Percentiles rank a stretch among this genome's conserved stretches.
These are phyloP conservation scores for Proteles cristata DNA, from an alignment of 2,113 vertebrate species.

Conservation along the genomic window DNA sequence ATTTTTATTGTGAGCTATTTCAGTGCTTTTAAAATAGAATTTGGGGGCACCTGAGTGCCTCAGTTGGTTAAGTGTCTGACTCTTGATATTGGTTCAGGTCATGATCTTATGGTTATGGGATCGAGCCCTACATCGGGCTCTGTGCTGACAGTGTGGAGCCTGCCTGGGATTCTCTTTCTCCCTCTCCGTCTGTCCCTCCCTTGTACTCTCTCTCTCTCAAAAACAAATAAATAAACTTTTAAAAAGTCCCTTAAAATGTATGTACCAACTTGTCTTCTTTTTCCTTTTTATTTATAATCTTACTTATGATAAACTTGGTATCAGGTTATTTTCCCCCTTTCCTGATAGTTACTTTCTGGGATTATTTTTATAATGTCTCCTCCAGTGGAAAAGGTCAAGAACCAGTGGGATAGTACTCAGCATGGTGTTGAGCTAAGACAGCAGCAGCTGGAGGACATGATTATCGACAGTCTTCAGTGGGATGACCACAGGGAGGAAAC, in stretches of 20 bases:
- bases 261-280: neutral
- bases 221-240: too few species aligned
- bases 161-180: too few species aligned
- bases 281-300: neutral
- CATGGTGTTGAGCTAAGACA: slow-evolving; percentile 92
- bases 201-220: too few species aligned
- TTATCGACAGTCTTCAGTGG: slow-evolving; percentile 94
- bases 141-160: too few species aligned
- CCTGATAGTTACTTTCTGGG: neutral
- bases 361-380: neutral
- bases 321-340: neutral
- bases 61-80: too few species aligned
- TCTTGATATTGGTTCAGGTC: too few species aligned
- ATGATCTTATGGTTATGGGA: too few species aligned
- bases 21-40: neutral
- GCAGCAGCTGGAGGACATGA: slow-evolving; percentile 94
- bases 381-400: slow-evolving; percentile 94
- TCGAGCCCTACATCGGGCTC: too few species aligned
- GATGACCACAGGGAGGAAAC: slow-evolving; percentile 91
- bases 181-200: too few species aligned
- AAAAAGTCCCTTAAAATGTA: neutral
- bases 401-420: slow-evolving; percentile 96
- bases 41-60: too few species aligned
- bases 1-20: slow-evolving; percentile 22
- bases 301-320: neutral